Conservation (phyloP, 2,113 vertebrate species). For the Thermophis baileyi region DNA sequence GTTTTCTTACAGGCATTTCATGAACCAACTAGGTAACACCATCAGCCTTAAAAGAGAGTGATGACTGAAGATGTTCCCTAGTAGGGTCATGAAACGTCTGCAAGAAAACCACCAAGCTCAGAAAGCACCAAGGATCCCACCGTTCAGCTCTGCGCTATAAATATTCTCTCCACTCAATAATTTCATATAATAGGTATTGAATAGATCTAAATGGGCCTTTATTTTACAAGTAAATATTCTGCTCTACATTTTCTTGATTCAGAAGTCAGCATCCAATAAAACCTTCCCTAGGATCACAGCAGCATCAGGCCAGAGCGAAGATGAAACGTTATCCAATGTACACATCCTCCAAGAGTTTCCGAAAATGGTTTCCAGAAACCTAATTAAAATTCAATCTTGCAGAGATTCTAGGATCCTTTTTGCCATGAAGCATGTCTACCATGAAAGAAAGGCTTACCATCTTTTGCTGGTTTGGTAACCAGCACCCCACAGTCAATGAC, state of each 20-base stretch:
- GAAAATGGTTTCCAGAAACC: fast-evolving
- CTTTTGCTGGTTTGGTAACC: constrained; percentile 84
- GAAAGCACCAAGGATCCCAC: neutral
- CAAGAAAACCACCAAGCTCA: neutral
- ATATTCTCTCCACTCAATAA: neutral
- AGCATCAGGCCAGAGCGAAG: fast-evolving
- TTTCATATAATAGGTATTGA: neutral
- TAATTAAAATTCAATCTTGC: neutral
- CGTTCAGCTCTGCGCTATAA: neutral
- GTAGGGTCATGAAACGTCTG: neutral
- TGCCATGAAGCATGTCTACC: fast-evolving
- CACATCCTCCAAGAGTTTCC: neutral
- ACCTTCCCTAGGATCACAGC: neutral
- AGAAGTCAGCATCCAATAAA: neutral
- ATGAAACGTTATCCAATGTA: neutral
- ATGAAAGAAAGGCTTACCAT: constrained; percentile 69
- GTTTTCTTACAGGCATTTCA: neutral
- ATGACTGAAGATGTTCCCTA: neutral
- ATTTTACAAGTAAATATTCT: neutral
- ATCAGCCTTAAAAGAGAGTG: neutral
- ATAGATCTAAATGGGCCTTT: neutral
- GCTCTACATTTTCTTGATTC: neutral
- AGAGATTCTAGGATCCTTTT: neutral
- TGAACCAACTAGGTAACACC: neutral
- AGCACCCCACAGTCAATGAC: constrained; percentile 95